phyloP scores from a whole-genome alignment of 2,113 vertebrate genomes.

The Bos indicus region DNA sequence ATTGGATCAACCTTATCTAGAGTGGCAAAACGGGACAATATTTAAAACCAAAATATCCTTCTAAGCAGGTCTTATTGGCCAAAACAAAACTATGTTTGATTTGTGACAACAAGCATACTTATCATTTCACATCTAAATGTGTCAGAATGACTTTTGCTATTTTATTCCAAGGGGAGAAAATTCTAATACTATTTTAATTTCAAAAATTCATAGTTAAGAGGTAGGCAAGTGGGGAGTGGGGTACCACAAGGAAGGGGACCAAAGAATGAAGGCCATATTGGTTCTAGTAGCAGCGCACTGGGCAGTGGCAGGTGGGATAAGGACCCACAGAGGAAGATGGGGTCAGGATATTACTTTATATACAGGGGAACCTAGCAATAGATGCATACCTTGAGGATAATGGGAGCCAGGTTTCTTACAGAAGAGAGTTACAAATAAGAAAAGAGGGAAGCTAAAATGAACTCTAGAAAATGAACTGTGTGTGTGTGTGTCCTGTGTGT shows the following conservation, averaged over 20 bases:
- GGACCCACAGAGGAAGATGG: background rate
- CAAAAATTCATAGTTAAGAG: background rate
- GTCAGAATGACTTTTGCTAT: background rate
- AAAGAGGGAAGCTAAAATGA: background rate
- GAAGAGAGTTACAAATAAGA: background rate
- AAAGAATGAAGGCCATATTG: fast-evolving
- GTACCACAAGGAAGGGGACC: background rate
- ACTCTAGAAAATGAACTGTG: background rate
- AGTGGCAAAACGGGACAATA: background rate
- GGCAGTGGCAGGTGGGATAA: background rate
- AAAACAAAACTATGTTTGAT: background rate
- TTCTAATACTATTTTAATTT: background rate
- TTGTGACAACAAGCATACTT: background rate
- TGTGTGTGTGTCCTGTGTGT: background rate
- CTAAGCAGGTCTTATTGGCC: background rate
- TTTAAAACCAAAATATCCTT: background rate
- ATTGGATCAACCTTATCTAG: background rate
- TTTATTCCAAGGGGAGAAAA: background rate
- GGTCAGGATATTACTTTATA: background rate
- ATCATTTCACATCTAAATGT: background rate
- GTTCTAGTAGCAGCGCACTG: background rate
- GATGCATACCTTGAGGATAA: background rate
- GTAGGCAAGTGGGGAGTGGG: background rate
- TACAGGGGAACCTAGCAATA: no score
- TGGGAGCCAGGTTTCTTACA: background rate